A percentile compares a stretch with the other conserved stretches of the same genome.
Conservation (phyloP, 2,113 vertebrate species). For the Atrichornis clamosus region DNA sequence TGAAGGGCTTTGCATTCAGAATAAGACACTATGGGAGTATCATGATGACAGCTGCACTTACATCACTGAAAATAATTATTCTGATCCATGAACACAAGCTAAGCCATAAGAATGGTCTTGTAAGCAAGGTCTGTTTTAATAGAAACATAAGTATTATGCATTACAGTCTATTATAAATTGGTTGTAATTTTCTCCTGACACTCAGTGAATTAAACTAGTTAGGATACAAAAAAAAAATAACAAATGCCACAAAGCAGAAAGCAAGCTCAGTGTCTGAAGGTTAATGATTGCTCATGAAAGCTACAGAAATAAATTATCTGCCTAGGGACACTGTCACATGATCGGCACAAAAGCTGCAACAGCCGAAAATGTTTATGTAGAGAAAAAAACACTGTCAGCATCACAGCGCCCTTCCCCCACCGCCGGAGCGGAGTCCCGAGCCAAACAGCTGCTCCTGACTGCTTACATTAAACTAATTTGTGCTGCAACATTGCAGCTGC, state of each 20-base stretch:
- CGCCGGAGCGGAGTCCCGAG: conserved; percentile 72
- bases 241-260: conserved; percentile 81
- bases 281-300: conserved; percentile 88
- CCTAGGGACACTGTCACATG: conserved; percentile 85
- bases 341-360: conserved; percentile 84
- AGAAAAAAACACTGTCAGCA: conserved; percentile 79
- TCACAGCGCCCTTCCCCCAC: conserved; percentile 78
- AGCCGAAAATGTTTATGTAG: conserved; percentile 88
- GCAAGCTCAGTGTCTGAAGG: conserved; percentile 83
- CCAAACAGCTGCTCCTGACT: conserved; percentile 87
- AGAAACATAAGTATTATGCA: conserved; percentile 73
- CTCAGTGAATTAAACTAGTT: conserved; percentile 81
- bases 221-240: conserved; percentile 68
- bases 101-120: conserved; percentile 59
- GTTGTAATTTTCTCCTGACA: conserved; percentile 81
- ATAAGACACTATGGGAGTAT: conserved; percentile 57
- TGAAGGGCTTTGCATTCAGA: conserved; percentile 49
- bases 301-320: conserved; percentile 89
- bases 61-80: conserved; percentile 69
- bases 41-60: conserved; percentile 60
- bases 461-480: conserved; percentile 88
- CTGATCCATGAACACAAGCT: conserved; percentile 58
- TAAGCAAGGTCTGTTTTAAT: conserved; percentile 71
- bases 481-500: conserved; percentile 85
- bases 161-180: conserved; percentile 76